Base-by-base conservation (phyloP, 2,113 vertebrate species). In the Pteronura brasiliensis region DNA sequence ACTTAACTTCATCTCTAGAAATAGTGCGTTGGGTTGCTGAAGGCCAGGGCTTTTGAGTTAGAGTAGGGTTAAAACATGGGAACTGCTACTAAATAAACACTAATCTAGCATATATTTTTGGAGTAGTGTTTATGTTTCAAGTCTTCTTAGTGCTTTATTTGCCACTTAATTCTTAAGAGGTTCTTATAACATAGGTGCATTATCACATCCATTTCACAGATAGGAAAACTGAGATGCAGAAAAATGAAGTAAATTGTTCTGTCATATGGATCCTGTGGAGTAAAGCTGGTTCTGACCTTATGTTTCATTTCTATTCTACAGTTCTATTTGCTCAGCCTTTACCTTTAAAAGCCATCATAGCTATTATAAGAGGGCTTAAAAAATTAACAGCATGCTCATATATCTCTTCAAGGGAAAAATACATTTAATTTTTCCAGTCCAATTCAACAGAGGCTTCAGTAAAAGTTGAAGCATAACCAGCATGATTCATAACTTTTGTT, bases 401-500 rank as follows among this genome's bases (percentile, higher is more conserved):
- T 42, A 27, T 96, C 25, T 21, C 1, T 87, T n/a, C 0, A 23
- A 96, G 23, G 55, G 65, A 94, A 83, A 95, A 92, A 14, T 94
- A 34, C 25, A 67, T 96, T 95, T 74, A 61, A 49, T 47, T 93
- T 71, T 93, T 89, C 34, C 84, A 88, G 36, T 23, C 39, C 36
- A 94, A 65, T 96, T 96, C 85, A 95, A 86, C 59, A 97, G 95
- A 98, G 91, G 42, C 91, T 94, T 95, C 80, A 90, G 72, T 92
- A 89, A 97, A 97, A 95, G 55, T 90, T 92, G 77, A 97, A 94
- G 71, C 86, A 83, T 93, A 72, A 59, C 52, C 65, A 63, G 52
- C 23, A 29, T 63, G 55, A 97, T 31, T 97, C 88, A 92, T 90
- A 96, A 83, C 69, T 98, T 97, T 95, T 98, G 97, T 98, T 98